Base-by-base conservation (phyloP, 2,888 invertebrate species). In the Syritta pipiens region DNA sequence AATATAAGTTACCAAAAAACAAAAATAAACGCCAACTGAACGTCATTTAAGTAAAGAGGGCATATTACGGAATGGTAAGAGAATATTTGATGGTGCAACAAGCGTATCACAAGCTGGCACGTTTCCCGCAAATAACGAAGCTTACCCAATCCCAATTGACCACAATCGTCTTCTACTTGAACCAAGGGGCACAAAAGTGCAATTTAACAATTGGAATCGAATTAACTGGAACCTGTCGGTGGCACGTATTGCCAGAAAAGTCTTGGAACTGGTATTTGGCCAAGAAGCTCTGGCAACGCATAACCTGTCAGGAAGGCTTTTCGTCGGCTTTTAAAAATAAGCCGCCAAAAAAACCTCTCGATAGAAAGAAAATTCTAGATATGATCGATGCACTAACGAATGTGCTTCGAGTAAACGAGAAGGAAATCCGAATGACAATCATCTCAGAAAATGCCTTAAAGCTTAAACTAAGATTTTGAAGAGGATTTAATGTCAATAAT, bases 381-480 rank as follows among this genome's bases (percentile, higher is more conserved):
- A 87, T 89, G 26, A 89, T 90, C 1, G 90, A n/a, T n/a, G n/a
- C n/a, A n/a, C n/a, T 92, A 40, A 89, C 90, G 3, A 84, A 85
- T 30, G 86, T 87, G 48, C 90, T 91, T 81, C 84, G 89, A 4
- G 90, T 91, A 7, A 88, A 89, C 1, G 90, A 90, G 71, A 90
- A 90, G 68, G 87, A 91, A 76, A 91, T 92, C 1, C 91, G 92
- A 71, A 89, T 88, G 69, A 89, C 89, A 7, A 92, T 92, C 20
- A 91, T 91, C n/a, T 89, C 90, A 2, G 91, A 91, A 83, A 91
- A 91, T 81, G 90, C 91, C 0, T 91, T 92, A 81, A 92, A 92
- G 86, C 90, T 91, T 20, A 92, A 92, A 85, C 87, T 92, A 85
- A 90, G 89, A 75, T n/a, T n/a, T n/a, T n/a, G n/a, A n/a, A n/a